Base-by-base conservation (phyloP, 1,140 invertebrate species). In the Cydia strobilella region DNA sequence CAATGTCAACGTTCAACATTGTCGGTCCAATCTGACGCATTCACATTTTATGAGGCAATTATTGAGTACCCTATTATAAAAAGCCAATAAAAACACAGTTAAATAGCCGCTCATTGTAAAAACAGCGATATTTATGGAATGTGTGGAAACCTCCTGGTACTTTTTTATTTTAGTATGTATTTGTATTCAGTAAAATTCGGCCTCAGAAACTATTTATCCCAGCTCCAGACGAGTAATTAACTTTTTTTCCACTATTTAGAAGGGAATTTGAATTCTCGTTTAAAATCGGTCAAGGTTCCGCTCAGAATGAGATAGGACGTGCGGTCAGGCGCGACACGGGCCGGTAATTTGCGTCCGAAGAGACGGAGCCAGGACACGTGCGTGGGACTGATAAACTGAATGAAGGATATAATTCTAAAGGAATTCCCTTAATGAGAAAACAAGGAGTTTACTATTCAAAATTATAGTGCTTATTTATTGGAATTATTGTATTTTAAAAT, bases 271-370 rank as follows among this genome's bases (percentile, higher is more conserved):
- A 66, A 66, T 66, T 66, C 65, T 69, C 54, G 20, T n/a, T 69
- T n/a, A 23, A 69, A 69, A 39, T 69, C n/a, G n/a, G 65, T 69
- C 31, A 69, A 69, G 65, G 65, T 69, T 69, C n/a, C 18, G 31
- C n/a, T 39, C 35, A 69, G 31, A 39, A 69, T 69, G n/a, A 69
- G 65, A 69, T 39, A 35, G 31, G 31, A 69, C 65, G 35, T 39
- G 65, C 65, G 65, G 65, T 69, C 31, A 42, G 35, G n/a, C 9
- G 65, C 27, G 12, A 69, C 31, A 15, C 15, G n/a, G 63, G n/a
- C 65, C 27, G 65, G 65, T 39, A 42, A 39, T 69, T 69, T 39
- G 65, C 65, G 65, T 69, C 65, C 65, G 31, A 69, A 69, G 65
- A 69, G 20, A 39, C 10, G 65, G 27, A 69, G 18, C 65, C 15